Evolutionary conservation across 2,113 vertebrate genomes (phyloP).

Genomic region (Zosterops hypoxanthus): DNA sequence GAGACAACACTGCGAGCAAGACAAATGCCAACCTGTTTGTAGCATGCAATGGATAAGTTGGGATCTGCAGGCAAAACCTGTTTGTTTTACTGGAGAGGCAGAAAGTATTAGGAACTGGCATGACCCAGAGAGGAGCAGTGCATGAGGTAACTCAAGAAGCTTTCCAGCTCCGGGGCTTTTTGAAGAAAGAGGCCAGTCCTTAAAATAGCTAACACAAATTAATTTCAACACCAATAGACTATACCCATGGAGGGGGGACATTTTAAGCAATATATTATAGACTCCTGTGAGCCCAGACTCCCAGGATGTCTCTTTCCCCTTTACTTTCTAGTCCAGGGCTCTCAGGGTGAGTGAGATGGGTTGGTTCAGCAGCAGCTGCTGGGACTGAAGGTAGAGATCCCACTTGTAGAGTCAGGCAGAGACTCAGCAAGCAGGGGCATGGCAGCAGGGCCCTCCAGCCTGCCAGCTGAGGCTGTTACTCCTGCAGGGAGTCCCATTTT

Average conservation of each 20-base stretch:
- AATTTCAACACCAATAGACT: slow-evolving; percentile 4
- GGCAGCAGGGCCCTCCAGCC: not conserved
- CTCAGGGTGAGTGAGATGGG: accelerated
- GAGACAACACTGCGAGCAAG: accelerated
- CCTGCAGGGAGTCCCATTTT: not conserved
- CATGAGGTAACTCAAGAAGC: slow-evolving; percentile 20
- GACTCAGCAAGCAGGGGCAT: accelerated
- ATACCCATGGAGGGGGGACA: not conserved
- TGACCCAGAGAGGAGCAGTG: not conserved
- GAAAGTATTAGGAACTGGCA: not conserved
- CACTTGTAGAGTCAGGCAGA: not conserved
- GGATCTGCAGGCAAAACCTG: slow-evolving; percentile 22
- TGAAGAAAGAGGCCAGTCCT: slow-evolving; percentile 5
- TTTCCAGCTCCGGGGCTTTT: slow-evolving; percentile 32
- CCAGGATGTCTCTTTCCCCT: not conserved
- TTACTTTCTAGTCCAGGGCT: not conserved
- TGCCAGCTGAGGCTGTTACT: not conserved
- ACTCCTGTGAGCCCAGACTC: not conserved
- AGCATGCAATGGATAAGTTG: not conserved
- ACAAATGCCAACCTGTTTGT: accelerated
- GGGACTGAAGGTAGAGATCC: not conserved
- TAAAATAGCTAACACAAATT: slow-evolving; percentile 17
- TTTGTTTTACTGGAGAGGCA: slow-evolving; percentile 23
- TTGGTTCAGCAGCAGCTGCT: not conserved
- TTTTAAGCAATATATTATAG: not conserved